Base-by-base conservation (phyloP, 2,888 invertebrate species). In the Tolmerus cingulatus region DNA sequence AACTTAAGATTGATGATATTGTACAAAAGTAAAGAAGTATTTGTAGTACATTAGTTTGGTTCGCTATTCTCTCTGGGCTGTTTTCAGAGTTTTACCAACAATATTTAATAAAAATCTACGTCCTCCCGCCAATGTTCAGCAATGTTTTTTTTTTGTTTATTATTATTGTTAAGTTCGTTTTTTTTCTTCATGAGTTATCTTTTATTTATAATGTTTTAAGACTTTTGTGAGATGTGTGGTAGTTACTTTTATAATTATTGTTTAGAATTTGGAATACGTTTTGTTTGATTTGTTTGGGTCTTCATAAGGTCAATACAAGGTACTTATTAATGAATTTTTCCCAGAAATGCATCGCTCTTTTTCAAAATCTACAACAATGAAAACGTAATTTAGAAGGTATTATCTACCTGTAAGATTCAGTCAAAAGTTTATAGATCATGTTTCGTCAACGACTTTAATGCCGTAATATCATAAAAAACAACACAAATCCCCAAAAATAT, bases 221-320 rank as follows among this genome's bases (percentile, higher is more conserved):
- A 79, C 16, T 79, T 19, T 79, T 79, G 43, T 46, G 51, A 79
- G 7, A 51, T 51, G 79, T 79, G 79, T 51, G 43, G 23, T 23
- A 23, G 40, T 16, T 46, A 78, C 27, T 16, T 9, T 46, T 79
- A 46, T 79, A 46, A 27, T 79, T 30, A 79, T 78, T 51, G 51
- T 16, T 79, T 79, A 79, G 40, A 79, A 79, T 79, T 79, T 79
- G 16, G 79, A 79, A 79, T 51, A 23, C 27, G 9, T 66, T 23
- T 57, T 27, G 2, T 57, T 57, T 57, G 0, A 9, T 23, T 66
- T 57, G 8, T 23, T 78, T 12, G 79, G 79, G 79, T 79, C 79
- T 79, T 79, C 79, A 79, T 46, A 51, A 79, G 43, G 55, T 79
- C 79, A 79, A 79, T 51, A 79, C 79, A 79, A 79, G 79, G 8